These are phyloP conservation scores for Porites cylindrica DNA, from an alignment of 92 coral and sea anemone species.

Conservation along the genomic window DNA sequence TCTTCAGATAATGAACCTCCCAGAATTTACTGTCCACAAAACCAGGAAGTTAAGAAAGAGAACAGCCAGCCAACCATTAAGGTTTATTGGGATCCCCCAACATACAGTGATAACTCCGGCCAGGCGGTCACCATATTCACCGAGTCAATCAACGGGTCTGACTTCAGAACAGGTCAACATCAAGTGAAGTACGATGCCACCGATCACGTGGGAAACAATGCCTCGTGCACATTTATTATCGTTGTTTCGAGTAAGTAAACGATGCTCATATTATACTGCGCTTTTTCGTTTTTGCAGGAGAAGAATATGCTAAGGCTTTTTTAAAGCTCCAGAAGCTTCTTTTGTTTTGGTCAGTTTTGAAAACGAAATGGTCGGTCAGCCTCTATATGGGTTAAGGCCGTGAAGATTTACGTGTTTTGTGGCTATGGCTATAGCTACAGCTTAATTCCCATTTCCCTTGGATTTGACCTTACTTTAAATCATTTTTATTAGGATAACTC, in stretches of 20 bases:
- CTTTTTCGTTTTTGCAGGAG: too few relatives aligned
- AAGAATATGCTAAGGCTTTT: not conserved
- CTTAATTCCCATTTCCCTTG: too few relatives aligned
- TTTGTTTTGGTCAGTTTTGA: too few relatives aligned
- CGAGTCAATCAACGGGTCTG: slow-evolving; percentile 80
- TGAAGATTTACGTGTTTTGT: too few relatives aligned
- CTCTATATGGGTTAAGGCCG: too few relatives aligned
- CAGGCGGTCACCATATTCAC: slow-evolving; percentile 68
- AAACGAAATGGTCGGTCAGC: too few relatives aligned
- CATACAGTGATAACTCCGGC: slow-evolving; percentile 87
- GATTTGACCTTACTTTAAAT: too few relatives aligned
- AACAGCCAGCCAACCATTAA: slow-evolving; percentile 8
- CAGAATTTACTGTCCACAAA: slow-evolving; percentile 77
- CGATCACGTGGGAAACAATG: slow-evolving; percentile 69
- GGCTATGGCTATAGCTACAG: too few relatives aligned
- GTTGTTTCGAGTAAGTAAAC: slow-evolving; percentile 74
- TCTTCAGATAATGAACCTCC: slow-evolving; percentile 86
- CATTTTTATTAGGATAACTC: too few relatives aligned
- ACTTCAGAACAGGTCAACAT: slow-evolving; percentile 65
- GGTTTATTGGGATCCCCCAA: slow-evolving; percentile 83
- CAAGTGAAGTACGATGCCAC: slow-evolving; percentile 80
- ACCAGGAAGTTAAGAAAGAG: slow-evolving; percentile 67
- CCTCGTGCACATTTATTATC: slow-evolving; percentile 75
- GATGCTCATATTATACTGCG: too few relatives aligned
- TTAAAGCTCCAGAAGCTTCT: too few relatives aligned